Conservation (phyloP, 2,113 vertebrate genomes). For the Polyodon spathula region DNA sequence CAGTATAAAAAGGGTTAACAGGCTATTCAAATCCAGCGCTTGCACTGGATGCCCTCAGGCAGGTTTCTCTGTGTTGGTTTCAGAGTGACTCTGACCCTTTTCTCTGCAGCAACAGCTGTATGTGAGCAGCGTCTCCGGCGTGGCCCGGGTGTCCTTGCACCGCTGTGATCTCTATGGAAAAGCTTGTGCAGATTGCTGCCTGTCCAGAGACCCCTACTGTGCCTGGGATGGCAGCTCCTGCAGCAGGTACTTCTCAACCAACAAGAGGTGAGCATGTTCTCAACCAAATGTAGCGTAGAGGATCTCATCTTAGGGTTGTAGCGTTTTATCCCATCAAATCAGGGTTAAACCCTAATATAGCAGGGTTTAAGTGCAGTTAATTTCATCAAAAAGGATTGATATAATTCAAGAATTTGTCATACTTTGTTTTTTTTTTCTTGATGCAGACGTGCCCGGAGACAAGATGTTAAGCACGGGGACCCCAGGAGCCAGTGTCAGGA, state of each 20-base stretch:
- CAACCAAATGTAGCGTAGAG: background rate
- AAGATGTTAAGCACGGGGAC: slow-evolving; percentile 63
- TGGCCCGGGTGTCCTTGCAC: slow-evolving; percentile 63
- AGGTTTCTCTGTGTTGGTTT: too few species aligned
- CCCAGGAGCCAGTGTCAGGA: slow-evolving; percentile 64
- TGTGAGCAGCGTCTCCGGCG: slow-evolving; percentile 56
- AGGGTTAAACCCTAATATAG: background rate
- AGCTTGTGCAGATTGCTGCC: slow-evolving; percentile 65
- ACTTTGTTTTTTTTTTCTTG: background rate
- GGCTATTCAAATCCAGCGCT: too few species aligned
- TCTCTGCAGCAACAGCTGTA: slow-evolving; percentile 60
- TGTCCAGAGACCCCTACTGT: slow-evolving; percentile 75
- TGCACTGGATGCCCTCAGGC: too few species aligned
- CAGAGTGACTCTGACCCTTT: background rate
- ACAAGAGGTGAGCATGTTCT: slow-evolving; percentile 54
- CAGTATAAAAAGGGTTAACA: too few species aligned
- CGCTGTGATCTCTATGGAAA: slow-evolving; percentile 66
- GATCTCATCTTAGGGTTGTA: background rate
- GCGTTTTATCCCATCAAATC: background rate
- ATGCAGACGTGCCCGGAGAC: slow-evolving; percentile 57
- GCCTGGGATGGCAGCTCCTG: slow-evolving; percentile 70
- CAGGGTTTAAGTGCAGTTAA: background rate
- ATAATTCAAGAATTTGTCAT: background rate
- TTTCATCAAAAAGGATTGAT: background rate
- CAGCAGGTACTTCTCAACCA: slow-evolving; percentile 49